Evolutionary conservation across 2,888 invertebrate species (phyloP), one percentile per base, ranked within the genome.

Genomic region (Diachrysia chrysitis): DNA sequence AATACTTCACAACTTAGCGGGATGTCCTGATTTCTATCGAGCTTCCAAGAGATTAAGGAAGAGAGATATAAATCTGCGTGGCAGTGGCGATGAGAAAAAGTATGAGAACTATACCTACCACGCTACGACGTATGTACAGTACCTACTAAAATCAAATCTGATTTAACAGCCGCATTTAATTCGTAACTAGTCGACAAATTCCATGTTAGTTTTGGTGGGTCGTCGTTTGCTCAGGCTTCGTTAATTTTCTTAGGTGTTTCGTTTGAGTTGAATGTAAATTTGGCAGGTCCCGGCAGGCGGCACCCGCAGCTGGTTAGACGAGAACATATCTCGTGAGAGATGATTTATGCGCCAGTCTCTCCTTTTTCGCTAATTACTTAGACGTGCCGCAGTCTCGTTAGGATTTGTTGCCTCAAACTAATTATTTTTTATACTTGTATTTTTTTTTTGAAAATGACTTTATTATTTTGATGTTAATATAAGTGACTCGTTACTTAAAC

Each of bases 321-420:
- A 56, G 56, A 64, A 69, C 76, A 73, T 81, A 71, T 76, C 77
- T 62, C 63, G 69, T 71, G 72, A 73, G 76, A 79, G 71, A 86
- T 88, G 85, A 89, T 88, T 90, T 87, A 89, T 87, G 80, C 72
- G 69, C 81, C 73, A 83, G 82, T 81, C 73, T 78, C 79, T 78
- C 73, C 81, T 83, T 85, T 86, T 84, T 82, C 83, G 69, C 87
- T 89, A 89, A 90, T 90, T 88, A 89, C 86, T 71, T 71, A 80
- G 84, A 85, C 85, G 85, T 85, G 84, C 82, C 81, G 80, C 79
- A 78, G 78, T 73, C 82, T 84, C 81, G 82, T 82, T 83, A 85
- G 85, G 83, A 87, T 87, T 86, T 87, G 78, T 78, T 74, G 78
- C 78, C 74, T 71, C 73, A 60, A 54, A 63, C 72, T 82, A 85